A percentile compares a stretch with the other conserved stretches of the same genome.
phyloP scores from a whole-genome alignment of 2,797 vertebrate genomes.

The Pangasius larnaudii region DNA sequence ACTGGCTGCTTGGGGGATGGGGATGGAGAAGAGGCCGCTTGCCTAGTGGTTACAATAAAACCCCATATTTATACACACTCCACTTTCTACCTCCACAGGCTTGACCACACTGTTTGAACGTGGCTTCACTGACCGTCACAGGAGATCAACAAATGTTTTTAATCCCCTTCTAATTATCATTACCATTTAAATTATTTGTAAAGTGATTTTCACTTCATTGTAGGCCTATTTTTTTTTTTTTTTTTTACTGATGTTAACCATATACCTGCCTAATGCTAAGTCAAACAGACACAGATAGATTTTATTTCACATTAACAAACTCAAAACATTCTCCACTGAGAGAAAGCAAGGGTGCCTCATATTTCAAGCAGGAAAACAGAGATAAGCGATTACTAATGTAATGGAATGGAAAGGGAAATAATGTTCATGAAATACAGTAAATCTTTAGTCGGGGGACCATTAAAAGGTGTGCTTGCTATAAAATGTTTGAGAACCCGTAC shows the following conservation, averaged over 20 bases:
- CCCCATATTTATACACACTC: slow-evolving; percentile 9
- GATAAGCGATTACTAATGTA: not conserved
- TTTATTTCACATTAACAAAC: not conserved
- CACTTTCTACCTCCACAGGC: not conserved
- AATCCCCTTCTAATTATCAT: not conserved
- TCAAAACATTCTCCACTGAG: not conserved
- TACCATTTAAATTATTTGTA: not conserved
- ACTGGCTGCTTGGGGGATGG: not conserved
- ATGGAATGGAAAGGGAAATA: not conserved
- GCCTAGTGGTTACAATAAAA: slow-evolving; percentile 9
- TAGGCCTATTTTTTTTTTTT: not conserved
- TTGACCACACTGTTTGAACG: not conserved
- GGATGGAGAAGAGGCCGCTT: not conserved
- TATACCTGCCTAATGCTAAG: not conserved
- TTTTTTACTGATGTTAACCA: not conserved
- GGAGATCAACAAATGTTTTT: not conserved
- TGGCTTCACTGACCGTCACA: not conserved
- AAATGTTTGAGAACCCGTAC: not conserved
- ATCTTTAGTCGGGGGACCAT: not conserved
- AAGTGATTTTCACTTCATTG: not conserved
- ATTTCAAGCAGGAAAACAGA: not conserved
- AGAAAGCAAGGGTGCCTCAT: not conserved
- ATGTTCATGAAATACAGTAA: not conserved
- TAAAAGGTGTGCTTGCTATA: not conserved
- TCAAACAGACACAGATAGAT: not conserved